Evolutionary conservation across 2,888 invertebrate species (phyloP).

Genomic region (Antheraea yamamai): DNA sequence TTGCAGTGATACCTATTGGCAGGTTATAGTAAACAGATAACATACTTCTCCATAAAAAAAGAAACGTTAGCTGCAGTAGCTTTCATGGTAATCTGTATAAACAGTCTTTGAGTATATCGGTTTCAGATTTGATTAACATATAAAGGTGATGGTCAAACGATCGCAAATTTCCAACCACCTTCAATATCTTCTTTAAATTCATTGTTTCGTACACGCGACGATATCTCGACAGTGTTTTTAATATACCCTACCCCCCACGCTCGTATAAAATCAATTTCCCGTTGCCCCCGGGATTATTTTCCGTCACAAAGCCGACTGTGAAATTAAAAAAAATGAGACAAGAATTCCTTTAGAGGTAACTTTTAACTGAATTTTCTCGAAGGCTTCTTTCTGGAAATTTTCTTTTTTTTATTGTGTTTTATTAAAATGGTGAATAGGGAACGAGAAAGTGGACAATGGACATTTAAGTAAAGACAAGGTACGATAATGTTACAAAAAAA

Average conservation of each 20-base stretch:
- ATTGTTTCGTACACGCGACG: neutral
- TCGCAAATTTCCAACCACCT: neutral
- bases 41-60: no score
- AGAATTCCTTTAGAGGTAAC: constrained; percentile 12
- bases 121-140: no score
- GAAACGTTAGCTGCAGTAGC: no score
- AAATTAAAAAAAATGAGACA: constrained; percentile 14
- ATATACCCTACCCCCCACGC: neutral
- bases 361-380: constrained; percentile 14
- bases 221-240: constrained; percentile 9
- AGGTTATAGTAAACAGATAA: no score
- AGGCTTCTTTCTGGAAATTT: constrained; percentile 7
- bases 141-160: no score
- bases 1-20: no score
- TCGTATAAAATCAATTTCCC: constrained; percentile 15
- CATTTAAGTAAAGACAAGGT: neutral
- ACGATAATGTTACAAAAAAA: neutral
- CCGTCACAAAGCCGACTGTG: constrained; percentile 8
- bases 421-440: neutral
- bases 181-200: constrained; percentile 4
- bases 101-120: no score
- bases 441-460: constrained; percentile 1
- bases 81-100: no score
- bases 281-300: constrained; percentile 12
- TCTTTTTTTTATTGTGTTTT: constrained; percentile 7